Percentiles rank a stretch among this genome's conserved stretches.
Evolutionary conservation across 2,888 invertebrate species (phyloP).

Genomic region (Mylabris sibirica): DNA sequence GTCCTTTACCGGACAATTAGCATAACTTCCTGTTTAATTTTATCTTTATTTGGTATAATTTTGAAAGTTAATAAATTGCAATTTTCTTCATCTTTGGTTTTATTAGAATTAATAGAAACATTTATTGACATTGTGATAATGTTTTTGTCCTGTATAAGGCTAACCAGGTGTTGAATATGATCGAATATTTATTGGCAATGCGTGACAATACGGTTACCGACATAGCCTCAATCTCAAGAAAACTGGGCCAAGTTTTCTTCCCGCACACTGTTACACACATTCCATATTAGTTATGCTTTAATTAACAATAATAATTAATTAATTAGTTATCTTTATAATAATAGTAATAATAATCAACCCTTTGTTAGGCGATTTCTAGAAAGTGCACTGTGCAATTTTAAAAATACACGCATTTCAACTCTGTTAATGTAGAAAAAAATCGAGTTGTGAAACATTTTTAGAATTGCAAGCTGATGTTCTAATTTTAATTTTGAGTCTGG

Average conservation of each 20-base stretch:
- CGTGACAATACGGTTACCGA: constrained; percentile 38
- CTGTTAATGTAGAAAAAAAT: background rate
- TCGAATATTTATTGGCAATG: constrained; percentile 28
- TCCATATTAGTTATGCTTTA: constrained; percentile 24
- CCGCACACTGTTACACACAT: constrained; percentile 26
- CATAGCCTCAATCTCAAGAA: constrained; percentile 37
- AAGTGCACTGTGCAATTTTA: constrained; percentile 32
- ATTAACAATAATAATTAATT: background rate
- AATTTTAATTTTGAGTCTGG: constrained; percentile 8
- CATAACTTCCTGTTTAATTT: constrained; percentile 1
- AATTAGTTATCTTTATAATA: background rate
- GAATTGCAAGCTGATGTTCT: background rate
- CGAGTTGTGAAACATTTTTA: background rate
- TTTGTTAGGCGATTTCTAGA: constrained; percentile 11
- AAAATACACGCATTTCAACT: constrained; percentile 21
- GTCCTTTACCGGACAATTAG: constrained; percentile 9
- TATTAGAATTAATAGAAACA: background rate
- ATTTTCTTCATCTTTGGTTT: background rate
- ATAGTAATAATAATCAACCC: background rate
- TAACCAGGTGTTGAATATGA: constrained; percentile 26
- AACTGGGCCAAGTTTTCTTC: constrained; percentile 40
- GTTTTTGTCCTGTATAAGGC: constrained; percentile 22
- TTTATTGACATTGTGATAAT: constrained; percentile 12
- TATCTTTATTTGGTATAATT: constrained; percentile 7
- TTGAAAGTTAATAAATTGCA: background rate